Percentiles rank a stretch among this genome's conserved stretches.
phyloP scores from a whole-genome alignment of 1,140 invertebrate species.

The Drosophila pandora region DNA sequence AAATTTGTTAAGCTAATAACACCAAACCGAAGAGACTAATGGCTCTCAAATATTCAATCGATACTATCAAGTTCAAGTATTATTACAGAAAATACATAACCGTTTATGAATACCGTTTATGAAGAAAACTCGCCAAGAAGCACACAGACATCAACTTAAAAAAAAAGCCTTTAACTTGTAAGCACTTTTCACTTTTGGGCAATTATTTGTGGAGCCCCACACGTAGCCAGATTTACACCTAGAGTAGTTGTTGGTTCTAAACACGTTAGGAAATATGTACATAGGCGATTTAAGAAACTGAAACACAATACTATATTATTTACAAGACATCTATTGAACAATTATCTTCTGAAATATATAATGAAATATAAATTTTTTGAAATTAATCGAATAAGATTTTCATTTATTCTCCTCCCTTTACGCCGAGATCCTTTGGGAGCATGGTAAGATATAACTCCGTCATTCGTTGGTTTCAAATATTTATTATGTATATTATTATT shows the following conservation, averaged over 20 bases:
- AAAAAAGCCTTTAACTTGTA: slow-evolving; percentile 31
- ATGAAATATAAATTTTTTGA: slow-evolving; percentile 25
- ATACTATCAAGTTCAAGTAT: slow-evolving; percentile 59
- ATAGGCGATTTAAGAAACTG: slow-evolving; percentile 10
- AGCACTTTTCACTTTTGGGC: slow-evolving; percentile 27
- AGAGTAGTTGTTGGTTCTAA: slow-evolving; percentile 57
- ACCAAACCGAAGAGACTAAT: slow-evolving; percentile 1
- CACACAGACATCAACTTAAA: slow-evolving; percentile 48
- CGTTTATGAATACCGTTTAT: slow-evolving; percentile 6
- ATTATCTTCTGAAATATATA: slow-evolving; percentile 38
- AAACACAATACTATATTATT: slow-evolving; percentile 60
- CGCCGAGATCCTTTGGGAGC: neutral
- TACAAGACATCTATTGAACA: slow-evolving; percentile 51
- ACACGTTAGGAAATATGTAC: slow-evolving; percentile 48
- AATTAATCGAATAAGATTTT: neutral
- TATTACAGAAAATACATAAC: slow-evolving; percentile 43
- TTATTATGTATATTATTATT: slow-evolving; percentile 70
- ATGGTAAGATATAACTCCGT: neutral
- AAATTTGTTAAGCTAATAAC: slow-evolving; percentile 25
- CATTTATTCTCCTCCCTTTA: neutral
- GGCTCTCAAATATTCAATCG: slow-evolving; percentile 8
- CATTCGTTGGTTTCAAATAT: slow-evolving; percentile 43
- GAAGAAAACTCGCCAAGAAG: slow-evolving; percentile 34
- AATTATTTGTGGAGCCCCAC: slow-evolving; percentile 11
- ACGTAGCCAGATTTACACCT: slow-evolving; percentile 32